phyloP scores from a whole-genome alignment of 2,113 vertebrate species.

The Antennarius striatus region DNA sequence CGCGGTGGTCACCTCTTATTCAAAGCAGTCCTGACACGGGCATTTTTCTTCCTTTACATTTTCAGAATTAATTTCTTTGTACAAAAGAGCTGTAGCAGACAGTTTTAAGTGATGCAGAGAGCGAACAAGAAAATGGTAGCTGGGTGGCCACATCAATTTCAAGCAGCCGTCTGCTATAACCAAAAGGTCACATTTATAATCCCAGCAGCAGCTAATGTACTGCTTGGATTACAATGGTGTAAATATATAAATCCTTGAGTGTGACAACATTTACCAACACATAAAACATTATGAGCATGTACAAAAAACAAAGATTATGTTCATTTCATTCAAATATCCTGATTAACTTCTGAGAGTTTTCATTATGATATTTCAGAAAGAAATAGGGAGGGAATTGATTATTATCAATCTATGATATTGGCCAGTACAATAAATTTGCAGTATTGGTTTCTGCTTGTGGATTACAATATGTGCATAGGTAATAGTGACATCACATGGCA shows the following conservation, averaged over 20 bases:
- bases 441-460: no score
- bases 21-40: constrained; percentile 44
- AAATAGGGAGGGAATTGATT: no score
- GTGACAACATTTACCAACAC: constrained; percentile 17
- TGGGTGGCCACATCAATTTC: constrained; percentile 52
- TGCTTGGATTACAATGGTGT: constrained; percentile 41
- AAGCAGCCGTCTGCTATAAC: constrained; percentile 20
- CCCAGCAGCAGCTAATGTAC: constrained; percentile 35
- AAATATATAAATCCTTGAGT: constrained; percentile 8
- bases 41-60: constrained; percentile 51
- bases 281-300: neutral
- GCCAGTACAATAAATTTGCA: no score
- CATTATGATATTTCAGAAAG: no score
- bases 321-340: no score
- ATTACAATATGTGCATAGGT: no score
- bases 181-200: constrained; percentile 63
- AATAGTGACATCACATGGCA: no score
- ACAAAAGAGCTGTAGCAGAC: constrained; percentile 35
- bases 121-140: neutral
- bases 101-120: constrained; percentile 25
- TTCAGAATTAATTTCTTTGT: constrained; percentile 35
- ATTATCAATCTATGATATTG: no score
- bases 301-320: no score
- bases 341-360: no score
- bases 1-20: constrained; percentile 55